Evolutionary conservation across 2,797 vertebrate species (phyloP).

Genomic region (Macrochelys suwanniensis): DNA sequence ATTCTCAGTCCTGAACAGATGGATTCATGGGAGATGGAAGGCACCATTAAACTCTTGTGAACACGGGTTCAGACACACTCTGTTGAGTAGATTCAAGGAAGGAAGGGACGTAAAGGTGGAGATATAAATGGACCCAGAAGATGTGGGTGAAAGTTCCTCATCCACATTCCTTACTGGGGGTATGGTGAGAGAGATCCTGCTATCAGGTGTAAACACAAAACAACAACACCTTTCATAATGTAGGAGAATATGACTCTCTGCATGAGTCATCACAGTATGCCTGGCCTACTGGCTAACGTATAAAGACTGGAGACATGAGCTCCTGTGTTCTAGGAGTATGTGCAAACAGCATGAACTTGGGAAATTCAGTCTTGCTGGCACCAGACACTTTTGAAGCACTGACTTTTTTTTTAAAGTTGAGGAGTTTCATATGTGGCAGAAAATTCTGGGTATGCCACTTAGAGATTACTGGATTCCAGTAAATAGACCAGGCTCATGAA

Average conservation of each 20-base stretch:
- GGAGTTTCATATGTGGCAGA: constrained; percentile 26
- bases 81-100: not conserved
- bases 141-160: not conserved
- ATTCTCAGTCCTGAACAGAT: not conserved
- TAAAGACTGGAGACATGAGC: constrained; percentile 6
- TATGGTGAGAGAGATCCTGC: not conserved
- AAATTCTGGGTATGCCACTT: constrained; percentile 59
- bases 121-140: not conserved
- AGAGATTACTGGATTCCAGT: constrained; percentile 25
- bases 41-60: not conserved
- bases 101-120: not conserved
- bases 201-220: not conserved
- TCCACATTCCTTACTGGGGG: not conserved
- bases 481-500: constrained; percentile 34
- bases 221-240: not conserved
- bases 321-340: not conserved
- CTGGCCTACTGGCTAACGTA: not conserved
- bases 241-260: not conserved
- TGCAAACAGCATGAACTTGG: constrained; percentile 18
- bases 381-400: constrained; percentile 54
- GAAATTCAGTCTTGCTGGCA: not conserved
- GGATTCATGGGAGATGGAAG: not conserved
- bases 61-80: constrained; percentile 25
- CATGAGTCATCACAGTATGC: not conserved
- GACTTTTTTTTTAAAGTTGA: constrained; percentile 40